Conservation (phyloP, 2,113 vertebrate genomes). For the Mesitornis unicolor region DNA sequence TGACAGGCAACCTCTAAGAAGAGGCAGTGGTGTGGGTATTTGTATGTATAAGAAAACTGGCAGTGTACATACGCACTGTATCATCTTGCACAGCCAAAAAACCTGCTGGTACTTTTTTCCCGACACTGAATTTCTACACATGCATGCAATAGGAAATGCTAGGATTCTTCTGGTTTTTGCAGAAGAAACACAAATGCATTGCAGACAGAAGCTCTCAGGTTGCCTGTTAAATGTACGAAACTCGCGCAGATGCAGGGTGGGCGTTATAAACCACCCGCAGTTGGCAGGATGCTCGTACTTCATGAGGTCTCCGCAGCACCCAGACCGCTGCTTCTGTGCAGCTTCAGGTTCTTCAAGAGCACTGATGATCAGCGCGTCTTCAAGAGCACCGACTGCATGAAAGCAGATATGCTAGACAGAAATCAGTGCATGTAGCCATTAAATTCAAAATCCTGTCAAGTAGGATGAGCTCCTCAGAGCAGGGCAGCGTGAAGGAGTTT, state of each 20-base stretch:
- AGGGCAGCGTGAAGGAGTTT: background rate
- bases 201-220: background rate
- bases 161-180: background rate
- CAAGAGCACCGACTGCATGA: fast-evolving
- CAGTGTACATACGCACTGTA: background rate
- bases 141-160: background rate
- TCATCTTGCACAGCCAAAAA: background rate
- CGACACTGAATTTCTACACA: background rate
- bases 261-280: background rate
- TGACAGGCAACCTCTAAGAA: background rate
- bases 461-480: background rate
- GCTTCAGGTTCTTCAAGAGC: background rate
- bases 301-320: background rate
- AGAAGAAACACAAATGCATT: background rate
- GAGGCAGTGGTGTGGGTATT: background rate
- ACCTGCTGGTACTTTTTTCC: background rate
- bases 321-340: background rate
- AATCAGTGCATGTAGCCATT: background rate
- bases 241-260: background rate
- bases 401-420: background rate
- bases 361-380: fast-evolving
- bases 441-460: background rate
- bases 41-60: background rate
- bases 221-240: background rate
- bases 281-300: background rate